Evolutionary conservation across 2,888 invertebrate species (phyloP), one percentile per base, ranked within the genome.

Genomic region (Hipparchia semele): DNA sequence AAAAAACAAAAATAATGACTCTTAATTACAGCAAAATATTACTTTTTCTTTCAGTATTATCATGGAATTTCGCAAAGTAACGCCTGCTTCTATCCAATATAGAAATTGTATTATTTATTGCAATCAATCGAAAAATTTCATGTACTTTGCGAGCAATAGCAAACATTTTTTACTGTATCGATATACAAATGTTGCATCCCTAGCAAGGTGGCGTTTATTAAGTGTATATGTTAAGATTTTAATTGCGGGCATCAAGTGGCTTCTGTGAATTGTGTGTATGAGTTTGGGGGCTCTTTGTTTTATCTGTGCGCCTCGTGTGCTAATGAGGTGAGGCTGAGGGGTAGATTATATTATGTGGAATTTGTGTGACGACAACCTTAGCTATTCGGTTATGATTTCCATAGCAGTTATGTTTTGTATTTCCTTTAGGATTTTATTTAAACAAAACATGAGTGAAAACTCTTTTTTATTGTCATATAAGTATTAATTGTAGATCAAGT

Each of bases 231-330:
- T 91, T 90, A 89, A 90, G 90, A 91, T 91, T 92, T 91, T 92
- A 92, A 92, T 92, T 91, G 91, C 88, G 89, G 90, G 87, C 86
- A 89, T 90, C 87, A 91, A 91, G 89, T 89, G 90, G 90, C 88
- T 88, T 86, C 86, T 84, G 86, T 81, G 80, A 80, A 78, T 77
- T 81, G 82, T 82, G 80, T 80, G 80, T 81, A 80, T 80, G 80
- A 80, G 78, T 76, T 60, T 33, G 39, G 78, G 79, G 78, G 79
- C 71, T 69, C 79, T 81, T 80, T 82, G 83, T 81, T 82, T 83
- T 85, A 84, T 86, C 84, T 83, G 70, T 69, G 76, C 75, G 75
- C 76, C 76, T 77, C 77, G 77, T 73, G 77, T 70, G 75, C 78
- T 80, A 79, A 79, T 79, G 80, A 77, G 77, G 78, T 77, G 78